phyloP scores from a whole-genome alignment of 2,888 invertebrate genomes.

The Luperina nickerlii region DNA sequence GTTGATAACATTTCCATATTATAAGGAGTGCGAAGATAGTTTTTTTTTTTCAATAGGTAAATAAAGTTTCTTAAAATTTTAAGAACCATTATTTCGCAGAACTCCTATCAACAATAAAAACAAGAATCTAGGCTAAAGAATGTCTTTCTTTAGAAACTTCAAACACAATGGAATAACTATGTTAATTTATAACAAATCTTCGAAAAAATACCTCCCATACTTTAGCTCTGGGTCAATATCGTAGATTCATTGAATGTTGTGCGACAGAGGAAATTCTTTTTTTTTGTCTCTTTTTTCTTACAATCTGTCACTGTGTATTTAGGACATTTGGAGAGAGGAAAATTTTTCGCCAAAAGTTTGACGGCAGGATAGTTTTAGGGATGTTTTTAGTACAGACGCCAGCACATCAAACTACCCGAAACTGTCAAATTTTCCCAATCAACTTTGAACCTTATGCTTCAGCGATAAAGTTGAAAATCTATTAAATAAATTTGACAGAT shows the following conservation, averaged over 20 bases:
- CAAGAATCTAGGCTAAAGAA: constrained; percentile 37
- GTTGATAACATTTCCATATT: background rate
- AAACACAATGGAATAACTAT: constrained; percentile 55
- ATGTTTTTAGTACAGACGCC: no score
- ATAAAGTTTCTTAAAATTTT: background rate
- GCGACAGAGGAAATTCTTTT: no score
- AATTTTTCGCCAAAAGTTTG: background rate
- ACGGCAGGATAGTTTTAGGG: no score
- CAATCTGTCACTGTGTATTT: no score
- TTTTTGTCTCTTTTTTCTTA: no score
- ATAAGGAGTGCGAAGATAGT: background rate
- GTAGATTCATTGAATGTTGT: background rate
- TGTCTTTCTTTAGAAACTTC: constrained; percentile 41
- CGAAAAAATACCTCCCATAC: constrained; percentile 18
- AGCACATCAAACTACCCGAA: no score
- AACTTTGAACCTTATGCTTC: no score
- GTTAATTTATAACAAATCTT: constrained; percentile 39
- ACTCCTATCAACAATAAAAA: constrained; percentile 2
- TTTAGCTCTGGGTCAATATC: background rate
- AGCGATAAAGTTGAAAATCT: no score
- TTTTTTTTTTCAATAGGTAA: background rate
- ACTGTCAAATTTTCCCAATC: no score
- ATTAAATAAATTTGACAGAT: no score
- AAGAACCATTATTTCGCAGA: constrained; percentile 13
- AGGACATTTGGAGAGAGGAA: background rate